phyloP scores from a whole-genome alignment of 2,797 vertebrate genomes.

The Gambelia wislizenii region DNA sequence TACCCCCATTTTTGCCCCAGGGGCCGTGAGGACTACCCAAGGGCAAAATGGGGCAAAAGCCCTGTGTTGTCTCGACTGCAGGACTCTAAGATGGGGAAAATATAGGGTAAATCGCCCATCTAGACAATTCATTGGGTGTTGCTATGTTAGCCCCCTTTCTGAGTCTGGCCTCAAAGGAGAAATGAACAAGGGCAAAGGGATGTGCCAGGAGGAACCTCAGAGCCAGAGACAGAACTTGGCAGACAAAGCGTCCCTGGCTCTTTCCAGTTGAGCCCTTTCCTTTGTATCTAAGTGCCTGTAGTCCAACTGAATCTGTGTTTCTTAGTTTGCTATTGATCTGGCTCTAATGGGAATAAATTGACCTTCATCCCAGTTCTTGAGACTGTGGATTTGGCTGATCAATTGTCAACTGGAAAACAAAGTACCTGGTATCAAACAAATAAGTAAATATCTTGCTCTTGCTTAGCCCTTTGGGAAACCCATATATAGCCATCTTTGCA shows the following conservation, averaged over 20 bases:
- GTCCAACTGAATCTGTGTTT: background rate
- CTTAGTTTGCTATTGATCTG: background rate
- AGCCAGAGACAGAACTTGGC: background rate
- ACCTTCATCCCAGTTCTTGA: background rate
- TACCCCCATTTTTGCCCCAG: too few relatives aligned
- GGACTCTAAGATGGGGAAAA: too few relatives aligned
- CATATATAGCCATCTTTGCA: slow-evolving; percentile 31
- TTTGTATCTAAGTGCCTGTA: background rate
- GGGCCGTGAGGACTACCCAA: too few relatives aligned
- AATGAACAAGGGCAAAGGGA: background rate
- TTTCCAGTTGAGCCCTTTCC: background rate
- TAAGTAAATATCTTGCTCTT: background rate
- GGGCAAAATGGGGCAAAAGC: too few relatives aligned
- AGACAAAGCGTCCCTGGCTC: background rate
- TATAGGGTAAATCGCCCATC: too few relatives aligned
- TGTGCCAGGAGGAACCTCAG: background rate
- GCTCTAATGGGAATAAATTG: background rate
- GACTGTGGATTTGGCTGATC: background rate
- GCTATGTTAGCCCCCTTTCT: too few relatives aligned
- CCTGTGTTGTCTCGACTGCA: too few relatives aligned
- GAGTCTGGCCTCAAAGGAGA: background rate
- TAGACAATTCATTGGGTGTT: too few relatives aligned
- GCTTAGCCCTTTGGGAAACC: background rate
- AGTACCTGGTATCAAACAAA: background rate
- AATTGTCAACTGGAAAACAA: background rate